phyloP scores from a whole-genome alignment of 2,113 vertebrate species.

The Cynocephalus volans region DNA sequence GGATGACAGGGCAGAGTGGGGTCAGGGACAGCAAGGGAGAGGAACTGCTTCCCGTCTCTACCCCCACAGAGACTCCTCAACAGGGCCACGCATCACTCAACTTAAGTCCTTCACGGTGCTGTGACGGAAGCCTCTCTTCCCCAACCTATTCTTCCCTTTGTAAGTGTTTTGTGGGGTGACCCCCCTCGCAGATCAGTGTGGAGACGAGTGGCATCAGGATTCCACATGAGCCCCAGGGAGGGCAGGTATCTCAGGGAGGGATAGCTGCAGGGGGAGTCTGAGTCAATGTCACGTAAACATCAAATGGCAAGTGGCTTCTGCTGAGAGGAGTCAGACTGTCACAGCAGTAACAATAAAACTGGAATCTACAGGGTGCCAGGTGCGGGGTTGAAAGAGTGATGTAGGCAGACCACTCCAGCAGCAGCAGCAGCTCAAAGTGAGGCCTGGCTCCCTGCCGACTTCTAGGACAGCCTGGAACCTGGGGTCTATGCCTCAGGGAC shows the following conservation, averaged over 20 bases:
- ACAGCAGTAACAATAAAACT: neutral
- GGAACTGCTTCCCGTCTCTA: rapidly evolving
- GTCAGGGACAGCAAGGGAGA: neutral
- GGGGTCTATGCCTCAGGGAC: too few relatives aligned
- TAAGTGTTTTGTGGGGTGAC: rapidly evolving
- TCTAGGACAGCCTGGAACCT: too few relatives aligned
- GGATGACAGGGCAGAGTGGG: too few relatives aligned
- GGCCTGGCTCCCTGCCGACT: rapidly evolving
- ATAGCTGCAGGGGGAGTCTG: rapidly evolving
- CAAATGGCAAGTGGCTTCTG: neutral
- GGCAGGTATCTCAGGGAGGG: neutral
- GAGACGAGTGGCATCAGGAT: neutral
- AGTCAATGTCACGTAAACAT: rapidly evolving
- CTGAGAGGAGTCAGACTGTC: neutral
- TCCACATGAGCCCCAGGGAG: rapidly evolving
- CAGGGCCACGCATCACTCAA: too few relatives aligned
- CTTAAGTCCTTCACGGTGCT: neutral
- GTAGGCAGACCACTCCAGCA: rapidly evolving
- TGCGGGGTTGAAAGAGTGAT: neutral
- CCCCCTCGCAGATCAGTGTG: rapidly evolving
- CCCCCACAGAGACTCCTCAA: neutral
- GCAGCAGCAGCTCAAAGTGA: rapidly evolving
- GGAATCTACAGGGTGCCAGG: neutral
- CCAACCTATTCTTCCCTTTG: too few relatives aligned
- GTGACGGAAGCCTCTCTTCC: neutral